Conservation (phyloP, 37 sponge, comb jelly and placozoan genomes). For the Chondrilla cf. caribensis region DNA sequence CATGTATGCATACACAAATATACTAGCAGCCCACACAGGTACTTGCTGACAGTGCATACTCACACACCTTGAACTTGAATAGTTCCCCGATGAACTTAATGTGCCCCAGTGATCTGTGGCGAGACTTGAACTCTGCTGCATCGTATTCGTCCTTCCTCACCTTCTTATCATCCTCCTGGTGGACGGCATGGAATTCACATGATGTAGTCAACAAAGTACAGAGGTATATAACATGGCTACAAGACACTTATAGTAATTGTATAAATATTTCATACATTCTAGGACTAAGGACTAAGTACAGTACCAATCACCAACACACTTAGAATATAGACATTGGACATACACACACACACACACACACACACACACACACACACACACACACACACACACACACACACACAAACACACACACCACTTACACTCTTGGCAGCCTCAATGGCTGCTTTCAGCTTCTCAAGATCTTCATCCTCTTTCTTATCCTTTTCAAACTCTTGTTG, state of each 20-base stretch:
- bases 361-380: too few relatives aligned
- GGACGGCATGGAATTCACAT: not conserved
- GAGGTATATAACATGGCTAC: not conserved
- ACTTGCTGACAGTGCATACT: not conserved
- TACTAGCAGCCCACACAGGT: not conserved
- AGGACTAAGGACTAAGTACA: too few relatives aligned
- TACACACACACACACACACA: too few relatives aligned
- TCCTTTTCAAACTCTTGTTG: conserved; percentile 89
- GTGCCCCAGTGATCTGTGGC: conserved; percentile 77
- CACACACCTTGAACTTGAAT: conserved; percentile 66
- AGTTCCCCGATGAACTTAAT: conserved; percentile 88
- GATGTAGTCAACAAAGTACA: not conserved
- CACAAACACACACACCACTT: conserved; percentile 12
- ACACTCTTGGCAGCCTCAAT: conserved; percentile 56
- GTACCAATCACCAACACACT: too few relatives aligned
- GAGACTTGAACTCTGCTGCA: conserved; percentile 14
- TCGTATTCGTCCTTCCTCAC: conserved; percentile 36
- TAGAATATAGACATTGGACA: too few relatives aligned
- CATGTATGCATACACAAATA: too few relatives aligned
- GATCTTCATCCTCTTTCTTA: conserved; percentile 64
- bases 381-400: too few relatives aligned
- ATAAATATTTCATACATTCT: too few relatives aligned
- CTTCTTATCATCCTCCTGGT: conserved; percentile 56
- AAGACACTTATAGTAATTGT: not conserved
- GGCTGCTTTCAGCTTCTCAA: conserved; percentile 32